Evolutionary conservation across 1,140 invertebrate genomes (phyloP), one percentile per base, ranked within the genome.

Genomic region (Onthophagus taurus): DNA sequence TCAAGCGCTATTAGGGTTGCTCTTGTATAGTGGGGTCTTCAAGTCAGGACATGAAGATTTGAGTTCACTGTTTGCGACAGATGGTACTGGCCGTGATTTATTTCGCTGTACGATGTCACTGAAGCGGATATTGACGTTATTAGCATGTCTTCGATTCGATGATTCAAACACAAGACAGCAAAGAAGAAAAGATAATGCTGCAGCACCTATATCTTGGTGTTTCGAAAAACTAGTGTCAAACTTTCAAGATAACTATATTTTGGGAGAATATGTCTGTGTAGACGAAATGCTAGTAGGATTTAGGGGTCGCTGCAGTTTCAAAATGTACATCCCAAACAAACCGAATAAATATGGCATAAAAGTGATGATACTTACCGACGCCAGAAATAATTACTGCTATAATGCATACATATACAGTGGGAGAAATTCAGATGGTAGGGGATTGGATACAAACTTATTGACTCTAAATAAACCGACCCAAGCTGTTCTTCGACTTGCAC

Each of bases 271-370:
- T 14, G 31, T 16, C 13, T 33, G 31, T 2, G n/a, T 13, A 16
- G n/a, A 33, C 17, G n/a, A 33, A 33, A 33, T 33, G 31, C 8
- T 33, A 16, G 31, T 33, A 33, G 2, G 31, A 13, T 33, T 2
- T 33, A 33, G 31, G 17, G n/a, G 31, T 14, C 31, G 31, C 31
- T 33, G n/a, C 13, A 48, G 45, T 29, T 67, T 70, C 38, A 47
- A 56, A 23, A 60, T 66, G 47, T 71, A 69, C 45, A 70, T 72
- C 34, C 65, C 67, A 43, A 54, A 54, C 7, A 72, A 70, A 57
- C 61, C 66, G 0, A 52, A 46, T 18, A 66, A 64, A 43, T 73
- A 69, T 50, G 71, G 69, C 1, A 49, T 72, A 20, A 71, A 71
- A 59, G 54, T 69, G 24, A 31, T 57, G 23, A 49, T 47, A 26